Conservation (phyloP, 30 jellyfish, hydroid and myxozoan genomes). For the Aurelia coerulea region DNA sequence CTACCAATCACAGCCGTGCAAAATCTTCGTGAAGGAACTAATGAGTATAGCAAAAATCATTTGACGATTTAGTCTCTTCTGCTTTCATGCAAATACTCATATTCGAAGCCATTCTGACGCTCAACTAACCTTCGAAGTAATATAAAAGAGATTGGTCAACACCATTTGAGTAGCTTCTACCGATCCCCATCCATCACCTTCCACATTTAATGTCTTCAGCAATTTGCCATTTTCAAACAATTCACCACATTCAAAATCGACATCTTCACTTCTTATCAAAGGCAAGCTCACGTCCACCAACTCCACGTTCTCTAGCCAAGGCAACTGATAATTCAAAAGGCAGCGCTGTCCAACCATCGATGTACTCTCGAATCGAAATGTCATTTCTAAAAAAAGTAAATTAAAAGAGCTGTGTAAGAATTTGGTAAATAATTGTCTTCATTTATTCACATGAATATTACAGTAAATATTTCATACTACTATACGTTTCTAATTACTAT, state of each 20-base stretch:
- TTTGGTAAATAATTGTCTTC: no score
- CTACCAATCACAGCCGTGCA: no score
- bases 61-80: no score
- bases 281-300: conserved; percentile 77
- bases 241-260: conserved; percentile 28
- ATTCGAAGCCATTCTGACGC: no score
- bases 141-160: conserved; percentile 81
- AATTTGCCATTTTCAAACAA: conserved; percentile 39
- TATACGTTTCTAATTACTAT: no score
- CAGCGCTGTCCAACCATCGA: conserved; percentile 99
- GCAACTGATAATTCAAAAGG: conserved; percentile 79
- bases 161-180: conserved; percentile 93
- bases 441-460: no score
- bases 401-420: no score
- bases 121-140: conserved; percentile 88
- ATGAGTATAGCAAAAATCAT: no score
- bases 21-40: no score
- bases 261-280: conserved; percentile 11
- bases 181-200: conserved; percentile 98
- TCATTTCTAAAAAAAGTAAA: conserved; percentile 69
- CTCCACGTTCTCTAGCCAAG: conserved; percentile 95
- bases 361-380: conserved; percentile 91
- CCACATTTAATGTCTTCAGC: conserved; percentile 70
- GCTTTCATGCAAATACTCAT: no score
- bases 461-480: no score